Evolutionary conservation across 1,140 invertebrate species (phyloP).

Genomic region (Caenorhabditis brenneri): DNA sequence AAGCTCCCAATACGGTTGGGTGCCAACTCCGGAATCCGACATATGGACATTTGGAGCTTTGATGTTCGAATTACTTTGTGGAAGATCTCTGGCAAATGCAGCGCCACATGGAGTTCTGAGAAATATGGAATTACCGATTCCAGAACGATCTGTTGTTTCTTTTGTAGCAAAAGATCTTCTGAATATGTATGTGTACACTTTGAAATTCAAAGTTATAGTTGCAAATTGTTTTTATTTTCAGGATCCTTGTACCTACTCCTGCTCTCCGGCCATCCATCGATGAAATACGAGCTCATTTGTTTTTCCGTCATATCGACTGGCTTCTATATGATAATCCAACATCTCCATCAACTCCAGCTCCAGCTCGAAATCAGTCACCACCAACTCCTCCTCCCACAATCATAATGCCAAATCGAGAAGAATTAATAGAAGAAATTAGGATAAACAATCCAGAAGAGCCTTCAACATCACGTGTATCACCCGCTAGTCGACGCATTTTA

Average conservation of each 20-base stretch:
- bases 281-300: constrained; percentile 83
- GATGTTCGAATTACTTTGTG: constrained; percentile 1
- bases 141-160: background rate
- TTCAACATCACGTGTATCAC: constrained; percentile 33
- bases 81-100: constrained; percentile 5
- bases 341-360: background rate
- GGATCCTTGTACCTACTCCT: background rate
- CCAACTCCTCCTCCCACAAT: background rate
- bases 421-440: background rate
- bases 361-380: background rate
- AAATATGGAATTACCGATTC: constrained; percentile 28
- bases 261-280: constrained; percentile 50
- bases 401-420: background rate
- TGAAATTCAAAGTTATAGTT: background rate
- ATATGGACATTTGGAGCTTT: constrained; percentile 6
- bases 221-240: background rate
- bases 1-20: background rate
- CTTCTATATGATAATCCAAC: constrained; percentile 10
- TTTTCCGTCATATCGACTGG: constrained; percentile 90
- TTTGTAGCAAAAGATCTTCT: constrained; percentile 2
- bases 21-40: background rate
- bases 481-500: constrained; percentile 29
- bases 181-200: background rate
- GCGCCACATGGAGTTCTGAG: constrained; percentile 6
- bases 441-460: background rate